Base-by-base conservation (phyloP, 1,140 invertebrate genomes). In the Procambarus virginalis region DNA sequence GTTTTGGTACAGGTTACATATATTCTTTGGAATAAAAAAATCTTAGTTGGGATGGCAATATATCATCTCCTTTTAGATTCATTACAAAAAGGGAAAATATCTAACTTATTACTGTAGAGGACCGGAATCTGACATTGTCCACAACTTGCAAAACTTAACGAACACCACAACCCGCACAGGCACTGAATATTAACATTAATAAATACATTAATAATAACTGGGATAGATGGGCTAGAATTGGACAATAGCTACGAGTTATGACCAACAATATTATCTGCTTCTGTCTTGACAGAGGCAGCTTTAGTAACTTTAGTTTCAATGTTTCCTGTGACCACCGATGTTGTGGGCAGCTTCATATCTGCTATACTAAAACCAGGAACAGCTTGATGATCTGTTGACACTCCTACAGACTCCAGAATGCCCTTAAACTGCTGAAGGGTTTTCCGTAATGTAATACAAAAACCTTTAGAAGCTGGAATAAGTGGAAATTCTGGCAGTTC, bases 381-480 rank as follows among this genome's bases (percentile, higher is more conserved):
- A 34, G 78, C 68, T 34, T 34, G 22, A 73, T 73, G n/a, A 73
- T 73, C 68, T 20, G 68, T 73, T 73, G 84, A 79, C 46, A 91
- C 90, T 14, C 90, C 90, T 6, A 91, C 81, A 55, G 79, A 76
- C 70, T 87, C 85, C 46, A 91, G 90, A 48, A 92, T 84, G 46
- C 55, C 51, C 64, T 93, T 92, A 75, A 94, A 94, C 64, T 92
- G 78, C 70, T 92, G 84, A 10, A 94, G 83, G 22, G 93, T 93
- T 85, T 94, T 94, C 10, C 93, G 92, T 68, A 98, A 94, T 1
- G 97, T 97, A 92, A 98, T 95, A 93, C 97, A 98, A 93, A n/a
- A 98, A 22, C 98, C 98, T 94, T 96, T 96, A 34, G 97, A 98
- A 55, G 97, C 97, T 48, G 98, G 98, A 86, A 98, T 95, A 2